Base-by-base conservation (phyloP, 1,140 invertebrate species). In the Macrostomum lignano region DNA sequence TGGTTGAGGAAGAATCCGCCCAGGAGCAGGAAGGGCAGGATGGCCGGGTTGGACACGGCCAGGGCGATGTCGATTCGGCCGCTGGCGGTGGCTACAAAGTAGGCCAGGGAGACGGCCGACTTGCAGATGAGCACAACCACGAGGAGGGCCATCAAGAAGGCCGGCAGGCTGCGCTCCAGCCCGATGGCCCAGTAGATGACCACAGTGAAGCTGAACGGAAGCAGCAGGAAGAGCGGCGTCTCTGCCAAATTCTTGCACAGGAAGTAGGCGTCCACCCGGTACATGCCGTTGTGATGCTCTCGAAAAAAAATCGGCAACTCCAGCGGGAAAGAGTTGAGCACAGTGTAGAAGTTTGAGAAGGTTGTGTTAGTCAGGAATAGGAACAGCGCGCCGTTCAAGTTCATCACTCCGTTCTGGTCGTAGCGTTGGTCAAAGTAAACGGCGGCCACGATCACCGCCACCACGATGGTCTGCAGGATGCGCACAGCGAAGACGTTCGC, bases 321-420 rank as follows among this genome's bases (percentile, higher is more conserved):
- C 0, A 68, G 63, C 46, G 76, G 82, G 49, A 93, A 88, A 1
- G 79, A 73, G 37, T 45, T 48, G n/a, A 51, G 15, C 29, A 52
- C 48, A 23, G 44, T 43, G 35, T 62, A 60, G 38, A 55, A 38
- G 31, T 41, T 53, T 17, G 35, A 38, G 36, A 45, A 43, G 10
- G 44, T 47, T 70, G 79, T 76, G 51, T 81, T 82, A 3, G 73
- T 79, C 2, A 88, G 61, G 47, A 82, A 72, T 33, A 88, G 67
- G 48, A 86, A 91, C 14, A 91, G 63, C n/a, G 73, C 75, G 29
- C 84, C 84, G 49, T 86, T 88, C 36, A 91, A 79, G 51, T 91
- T 91, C 68, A 76, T 75, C 0, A 86, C 72, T 3, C 77, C 77
- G 42, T 77, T 71, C 52, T 84, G 71, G 44, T 74, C 68, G 21